A percentile compares a stretch with the other conserved stretches of the same genome.
phyloP scores from a whole-genome alignment of 1,140 invertebrate genomes.

The Zaprionus capensis region DNA sequence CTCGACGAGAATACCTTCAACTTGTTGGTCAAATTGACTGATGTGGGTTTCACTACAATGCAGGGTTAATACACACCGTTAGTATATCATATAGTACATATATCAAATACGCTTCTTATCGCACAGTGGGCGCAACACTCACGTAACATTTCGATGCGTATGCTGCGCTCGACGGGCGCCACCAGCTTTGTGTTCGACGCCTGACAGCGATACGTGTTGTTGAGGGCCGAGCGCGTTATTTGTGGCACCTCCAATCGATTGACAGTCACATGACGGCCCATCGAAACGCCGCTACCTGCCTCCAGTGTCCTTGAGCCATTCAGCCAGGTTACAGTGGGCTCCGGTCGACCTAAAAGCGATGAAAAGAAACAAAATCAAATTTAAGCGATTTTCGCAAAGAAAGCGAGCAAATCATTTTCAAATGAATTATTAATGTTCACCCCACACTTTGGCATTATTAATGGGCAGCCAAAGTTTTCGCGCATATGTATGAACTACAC shows the following conservation, averaged over 20 bases:
- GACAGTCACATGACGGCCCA: slow-evolving; percentile 90
- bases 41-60: slow-evolving; percentile 89
- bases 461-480: slow-evolving; percentile 61
- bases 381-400: background rate
- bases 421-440: slow-evolving; percentile 1
- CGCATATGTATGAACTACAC: slow-evolving; percentile 51
- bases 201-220: slow-evolving; percentile 93
- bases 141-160: slow-evolving; percentile 92
- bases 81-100: slow-evolving; percentile 11
- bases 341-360: slow-evolving; percentile 89
- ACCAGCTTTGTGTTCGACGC: slow-evolving; percentile 94
- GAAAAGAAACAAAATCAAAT: background rate
- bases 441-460: slow-evolving; percentile 60
- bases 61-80: background rate
- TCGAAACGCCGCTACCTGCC: slow-evolving; percentile 86
- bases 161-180: slow-evolving; percentile 90
- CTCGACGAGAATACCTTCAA: slow-evolving; percentile 91
- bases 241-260: slow-evolving; percentile 90
- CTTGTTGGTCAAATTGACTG: slow-evolving; percentile 90
- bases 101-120: slow-evolving; percentile 29
- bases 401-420: background rate
- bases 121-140: slow-evolving; percentile 85
- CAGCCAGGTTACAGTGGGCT: slow-evolving; percentile 91
- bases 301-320: slow-evolving; percentile 87
- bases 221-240: slow-evolving; percentile 90